These are phyloP conservation scores for Cyprinodon variegatus DNA, from an alignment of 2,113 vertebrate species.

Conservation along the genomic window DNA sequence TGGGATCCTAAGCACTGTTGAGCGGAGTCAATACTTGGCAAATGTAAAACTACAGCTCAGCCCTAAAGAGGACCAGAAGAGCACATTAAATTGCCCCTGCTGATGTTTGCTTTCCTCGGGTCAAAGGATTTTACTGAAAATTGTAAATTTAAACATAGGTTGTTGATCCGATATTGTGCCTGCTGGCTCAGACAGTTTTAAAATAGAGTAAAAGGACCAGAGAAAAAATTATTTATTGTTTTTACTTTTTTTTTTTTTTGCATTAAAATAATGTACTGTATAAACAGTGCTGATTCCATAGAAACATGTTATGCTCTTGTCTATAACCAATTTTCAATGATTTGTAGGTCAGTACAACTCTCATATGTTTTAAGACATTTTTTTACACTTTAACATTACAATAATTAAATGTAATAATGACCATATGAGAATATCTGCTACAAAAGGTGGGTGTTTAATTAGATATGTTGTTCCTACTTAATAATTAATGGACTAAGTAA, in stretches of 20 bases:
- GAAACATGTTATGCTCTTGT: neutral
- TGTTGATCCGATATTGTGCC: neutral
- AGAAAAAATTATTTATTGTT: neutral
- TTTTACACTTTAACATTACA: too few relatives aligned
- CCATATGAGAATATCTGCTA: neutral
- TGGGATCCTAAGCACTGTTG: constrained; percentile 68
- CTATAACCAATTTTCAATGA: neutral
- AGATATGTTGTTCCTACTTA: neutral
- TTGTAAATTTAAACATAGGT: constrained; percentile 43
- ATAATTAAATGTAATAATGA: neutral
- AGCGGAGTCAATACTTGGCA: constrained; percentile 73
- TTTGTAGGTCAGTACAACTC: neutral
- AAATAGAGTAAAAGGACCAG: neutral
- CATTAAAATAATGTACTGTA: neutral
- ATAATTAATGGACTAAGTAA: neutral
- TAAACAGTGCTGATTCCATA: neutral
- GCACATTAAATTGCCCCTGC: constrained; percentile 63
- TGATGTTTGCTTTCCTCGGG: constrained; percentile 55
- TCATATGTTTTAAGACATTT: neutral
- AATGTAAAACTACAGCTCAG: constrained; percentile 50
- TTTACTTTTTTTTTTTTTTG: neutral
- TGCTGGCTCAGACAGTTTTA: neutral
- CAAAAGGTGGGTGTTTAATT: constrained; percentile 1
- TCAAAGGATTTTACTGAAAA: constrained; percentile 36
- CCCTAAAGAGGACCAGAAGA: constrained; percentile 51